phyloP scores from a whole-genome alignment of 2,797 vertebrate species.

The Hemitrygon akajei region DNA sequence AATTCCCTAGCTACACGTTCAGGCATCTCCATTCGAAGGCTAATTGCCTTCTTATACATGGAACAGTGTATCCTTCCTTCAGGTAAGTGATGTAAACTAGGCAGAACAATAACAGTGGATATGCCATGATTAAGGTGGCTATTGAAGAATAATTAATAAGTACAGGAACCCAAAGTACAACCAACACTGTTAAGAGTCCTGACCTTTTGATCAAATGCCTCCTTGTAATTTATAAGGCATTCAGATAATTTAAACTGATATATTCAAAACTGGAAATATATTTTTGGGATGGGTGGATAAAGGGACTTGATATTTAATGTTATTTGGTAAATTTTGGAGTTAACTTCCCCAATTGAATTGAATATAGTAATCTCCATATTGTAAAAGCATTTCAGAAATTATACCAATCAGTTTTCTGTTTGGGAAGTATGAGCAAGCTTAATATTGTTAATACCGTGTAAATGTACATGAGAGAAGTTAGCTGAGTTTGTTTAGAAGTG shows the following conservation, averaged over 20 bases:
- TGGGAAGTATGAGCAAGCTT: not conserved
- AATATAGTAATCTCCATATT: not conserved
- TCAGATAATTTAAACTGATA: not conserved
- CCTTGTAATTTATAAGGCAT: not conserved
- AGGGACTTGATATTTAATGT: not conserved
- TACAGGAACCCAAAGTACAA: not conserved
- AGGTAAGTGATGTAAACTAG: not conserved
- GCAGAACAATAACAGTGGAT: conserved; percentile 13
- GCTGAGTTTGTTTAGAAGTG: not conserved
- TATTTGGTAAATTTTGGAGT: not conserved
- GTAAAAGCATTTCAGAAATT: not conserved
- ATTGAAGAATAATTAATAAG: conserved; percentile 31
- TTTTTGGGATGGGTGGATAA: not conserved
- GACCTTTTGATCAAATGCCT: not conserved
- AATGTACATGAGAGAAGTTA: not conserved
- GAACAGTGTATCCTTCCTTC: not conserved
- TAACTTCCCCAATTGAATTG: not conserved
- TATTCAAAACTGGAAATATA: not conserved
- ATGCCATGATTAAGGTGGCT: conserved; percentile 31
- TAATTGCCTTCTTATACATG: not conserved
- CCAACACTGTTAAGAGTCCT: conserved; percentile 2
- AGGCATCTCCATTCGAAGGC: not conserved
- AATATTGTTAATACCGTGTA: not conserved
- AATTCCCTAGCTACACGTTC: not conserved
- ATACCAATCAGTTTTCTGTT: not conserved